phyloP scores from a whole-genome alignment of 2,888 invertebrate species.

The Brassicogethes aeneus region DNA sequence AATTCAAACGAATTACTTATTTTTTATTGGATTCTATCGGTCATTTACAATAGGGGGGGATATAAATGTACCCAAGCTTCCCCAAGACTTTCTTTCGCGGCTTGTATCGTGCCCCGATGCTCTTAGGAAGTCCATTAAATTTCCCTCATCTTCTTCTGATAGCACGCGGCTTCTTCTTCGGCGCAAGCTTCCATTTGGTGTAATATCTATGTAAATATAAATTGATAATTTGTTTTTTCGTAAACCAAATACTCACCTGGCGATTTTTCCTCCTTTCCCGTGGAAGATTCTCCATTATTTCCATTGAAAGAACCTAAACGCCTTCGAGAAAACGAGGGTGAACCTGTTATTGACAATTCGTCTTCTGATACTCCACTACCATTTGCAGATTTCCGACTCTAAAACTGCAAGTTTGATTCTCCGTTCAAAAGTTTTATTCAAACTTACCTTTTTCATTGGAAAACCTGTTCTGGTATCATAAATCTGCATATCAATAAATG shows the following conservation, averaged over 20 bases:
- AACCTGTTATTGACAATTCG: slow-evolving; percentile 51
- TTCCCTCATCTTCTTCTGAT: slow-evolving; percentile 74
- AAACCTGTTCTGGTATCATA: slow-evolving; percentile 64
- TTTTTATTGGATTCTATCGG: too few species aligned
- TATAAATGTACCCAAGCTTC: slow-evolving; percentile 60
- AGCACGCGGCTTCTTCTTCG: slow-evolving; percentile 73
- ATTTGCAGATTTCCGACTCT: slow-evolving; percentile 36
- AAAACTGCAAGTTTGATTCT: too few species aligned
- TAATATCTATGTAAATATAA: slow-evolving; percentile 53
- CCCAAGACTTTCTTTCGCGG: slow-evolving; percentile 74
- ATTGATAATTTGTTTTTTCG: slow-evolving; percentile 1
- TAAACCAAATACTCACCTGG: slow-evolving; percentile 37
- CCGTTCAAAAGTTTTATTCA: slow-evolving; percentile 1
- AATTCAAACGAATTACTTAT: too few species aligned
- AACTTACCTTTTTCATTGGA: slow-evolving; percentile 40
- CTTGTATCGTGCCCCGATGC: slow-evolving; percentile 66
- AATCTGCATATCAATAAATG: slow-evolving; percentile 67
- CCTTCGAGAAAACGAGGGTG: slow-evolving; percentile 57
- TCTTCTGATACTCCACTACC: slow-evolving; percentile 52
- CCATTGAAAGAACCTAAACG: slow-evolving; percentile 59
- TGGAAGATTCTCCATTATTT: slow-evolving; percentile 27
- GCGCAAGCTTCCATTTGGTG: slow-evolving; percentile 80
- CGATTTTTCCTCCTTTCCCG: slow-evolving; percentile 45
- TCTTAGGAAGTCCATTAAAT: slow-evolving; percentile 76
- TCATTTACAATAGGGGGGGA: too few species aligned